phyloP scores from a whole-genome alignment of 2,113 vertebrate species.

The Varanus komodoensis region DNA sequence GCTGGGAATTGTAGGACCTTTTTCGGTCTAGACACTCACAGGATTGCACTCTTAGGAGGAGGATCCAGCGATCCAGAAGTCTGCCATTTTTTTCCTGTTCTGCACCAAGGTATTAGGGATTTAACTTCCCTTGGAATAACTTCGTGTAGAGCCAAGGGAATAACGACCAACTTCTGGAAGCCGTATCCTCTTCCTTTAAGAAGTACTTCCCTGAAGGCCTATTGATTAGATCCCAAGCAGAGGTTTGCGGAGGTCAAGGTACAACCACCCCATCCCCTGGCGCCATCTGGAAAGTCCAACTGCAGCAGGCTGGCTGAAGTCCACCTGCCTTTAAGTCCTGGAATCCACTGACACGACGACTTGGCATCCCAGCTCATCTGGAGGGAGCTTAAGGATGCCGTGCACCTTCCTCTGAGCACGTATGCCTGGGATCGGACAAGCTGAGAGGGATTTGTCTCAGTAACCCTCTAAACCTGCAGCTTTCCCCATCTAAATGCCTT shows the following conservation, averaged over 20 bases:
- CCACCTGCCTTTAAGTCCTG: constrained; percentile 83
- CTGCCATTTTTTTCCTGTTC: too few relatives aligned
- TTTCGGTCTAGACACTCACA: too few relatives aligned
- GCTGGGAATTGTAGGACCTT: too few relatives aligned
- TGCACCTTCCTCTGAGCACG: constrained; percentile 55
- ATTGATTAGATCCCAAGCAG: constrained; percentile 57
- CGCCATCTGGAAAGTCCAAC: constrained; percentile 85
- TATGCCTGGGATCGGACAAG: constrained; percentile 45
- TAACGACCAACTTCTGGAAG: too few relatives aligned
- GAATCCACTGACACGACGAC: constrained; percentile 16
- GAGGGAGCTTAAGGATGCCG: neutral
- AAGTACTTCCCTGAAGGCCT: neutral
- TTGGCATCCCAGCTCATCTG: too few relatives aligned
- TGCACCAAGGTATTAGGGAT: neutral
- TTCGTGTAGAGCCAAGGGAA: too few relatives aligned
- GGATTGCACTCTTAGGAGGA: neutral
- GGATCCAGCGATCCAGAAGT: neutral
- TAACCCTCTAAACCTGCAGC: neutral
- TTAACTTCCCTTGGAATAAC: neutral
- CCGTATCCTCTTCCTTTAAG: too few relatives aligned
- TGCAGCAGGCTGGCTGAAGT: constrained; percentile 82
- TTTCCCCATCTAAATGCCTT: constrained; percentile 71
- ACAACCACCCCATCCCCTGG: constrained; percentile 80
- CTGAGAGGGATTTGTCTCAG: too few relatives aligned
- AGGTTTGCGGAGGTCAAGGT: constrained; percentile 81